Evolutionary conservation across 2,888 invertebrate species (phyloP).

Genomic region (Ligdia adustata): DNA sequence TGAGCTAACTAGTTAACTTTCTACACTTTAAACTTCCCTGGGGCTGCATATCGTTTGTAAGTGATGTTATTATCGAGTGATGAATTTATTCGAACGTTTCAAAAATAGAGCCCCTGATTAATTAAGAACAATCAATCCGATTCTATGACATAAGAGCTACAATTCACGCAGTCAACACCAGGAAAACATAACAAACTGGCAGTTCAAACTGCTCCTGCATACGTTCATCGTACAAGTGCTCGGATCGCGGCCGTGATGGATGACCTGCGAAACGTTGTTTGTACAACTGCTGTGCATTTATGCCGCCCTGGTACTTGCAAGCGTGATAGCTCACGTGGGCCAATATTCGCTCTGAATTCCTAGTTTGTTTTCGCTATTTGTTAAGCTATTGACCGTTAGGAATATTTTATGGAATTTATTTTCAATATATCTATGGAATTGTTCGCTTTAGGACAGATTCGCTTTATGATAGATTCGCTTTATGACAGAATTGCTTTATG

Average conservation of each 20-base stretch:
- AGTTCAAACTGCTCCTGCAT: slow-evolving; percentile 30
- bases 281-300: slow-evolving; percentile 37
- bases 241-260: slow-evolving; percentile 34
- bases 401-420: not conserved
- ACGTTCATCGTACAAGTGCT: slow-evolving; percentile 23
- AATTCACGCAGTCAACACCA: slow-evolving; percentile 18
- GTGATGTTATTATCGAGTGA: too few relatives aligned
- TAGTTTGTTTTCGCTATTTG: slow-evolving; percentile 8
- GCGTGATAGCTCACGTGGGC: slow-evolving; percentile 32
- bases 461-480: too few relatives aligned
- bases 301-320: slow-evolving; percentile 31
- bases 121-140: too few relatives aligned
- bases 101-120: too few relatives aligned
- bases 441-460: too few relatives aligned
- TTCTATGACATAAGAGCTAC: too few relatives aligned
- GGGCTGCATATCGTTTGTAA: too few relatives aligned
- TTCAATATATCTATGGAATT: not conserved
- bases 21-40: too few relatives aligned
- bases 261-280: slow-evolving; percentile 39
- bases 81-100: too few relatives aligned
- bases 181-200: slow-evolving; percentile 34
- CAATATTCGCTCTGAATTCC: slow-evolving; percentile 16
- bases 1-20: too few relatives aligned
- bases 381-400: not conserved
- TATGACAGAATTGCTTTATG: too few relatives aligned